Conservation (phyloP, 2,113 vertebrate genomes). For the Rhea pennata region DNA sequence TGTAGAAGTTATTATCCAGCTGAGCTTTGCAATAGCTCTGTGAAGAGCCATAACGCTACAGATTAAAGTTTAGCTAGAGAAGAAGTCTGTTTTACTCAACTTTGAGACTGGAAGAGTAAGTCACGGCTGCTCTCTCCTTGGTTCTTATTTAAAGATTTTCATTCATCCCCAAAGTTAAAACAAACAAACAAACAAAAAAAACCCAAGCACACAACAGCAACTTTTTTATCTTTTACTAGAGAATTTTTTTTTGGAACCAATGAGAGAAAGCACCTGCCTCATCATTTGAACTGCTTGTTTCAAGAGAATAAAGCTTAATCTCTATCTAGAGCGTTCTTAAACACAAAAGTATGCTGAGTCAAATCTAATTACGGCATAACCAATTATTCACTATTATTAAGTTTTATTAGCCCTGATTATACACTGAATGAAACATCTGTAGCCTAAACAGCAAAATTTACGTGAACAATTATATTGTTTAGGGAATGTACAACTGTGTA, state of each 20-base stretch:
- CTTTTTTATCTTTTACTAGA: not conserved
- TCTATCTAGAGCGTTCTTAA: constrained; percentile 28
- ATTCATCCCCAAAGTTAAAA: not conserved
- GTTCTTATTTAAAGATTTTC: not conserved
- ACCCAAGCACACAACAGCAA: not conserved
- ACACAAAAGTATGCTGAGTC: constrained; percentile 27
- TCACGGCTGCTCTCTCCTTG: not conserved
- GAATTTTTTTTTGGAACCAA: not conserved
- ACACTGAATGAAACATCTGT: constrained; percentile 38
- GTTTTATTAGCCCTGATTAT: constrained; percentile 39
- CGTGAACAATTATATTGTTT: constrained; percentile 29
- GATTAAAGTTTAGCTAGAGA: not conserved
- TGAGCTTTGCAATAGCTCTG: not conserved
- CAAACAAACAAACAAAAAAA: not conserved
- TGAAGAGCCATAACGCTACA: not conserved
- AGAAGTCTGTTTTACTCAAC: not conserved
- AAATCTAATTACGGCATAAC: constrained; percentile 52
- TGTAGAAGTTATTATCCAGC: not conserved
- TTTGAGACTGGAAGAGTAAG: not conserved
- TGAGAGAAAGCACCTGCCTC: not conserved
- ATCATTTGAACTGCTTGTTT: not conserved
- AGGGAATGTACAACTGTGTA: not conserved
- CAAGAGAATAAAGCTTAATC: constrained; percentile 25
- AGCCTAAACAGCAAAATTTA: constrained; percentile 43
- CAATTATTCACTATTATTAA: constrained; percentile 37